A percentile compares a stretch with the other conserved stretches of the same genome.
Conservation (phyloP, 2,797 vertebrate genomes). For the Falco novaeseelandiae region DNA sequence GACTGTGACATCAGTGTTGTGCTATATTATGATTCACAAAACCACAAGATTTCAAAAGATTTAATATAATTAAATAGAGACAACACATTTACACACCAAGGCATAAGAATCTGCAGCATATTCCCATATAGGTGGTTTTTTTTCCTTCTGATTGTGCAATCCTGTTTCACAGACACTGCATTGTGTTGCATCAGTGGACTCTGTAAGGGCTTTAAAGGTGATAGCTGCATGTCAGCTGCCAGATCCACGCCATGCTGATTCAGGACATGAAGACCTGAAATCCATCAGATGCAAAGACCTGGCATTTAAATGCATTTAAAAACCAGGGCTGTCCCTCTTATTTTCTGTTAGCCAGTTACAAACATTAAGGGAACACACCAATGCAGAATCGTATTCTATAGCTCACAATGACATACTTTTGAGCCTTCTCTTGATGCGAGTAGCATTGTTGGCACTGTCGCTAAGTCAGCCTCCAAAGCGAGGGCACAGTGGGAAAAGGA, state of each 20-base stretch:
- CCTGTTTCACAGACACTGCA: background rate
- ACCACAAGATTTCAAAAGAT: background rate
- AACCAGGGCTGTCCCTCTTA: background rate
- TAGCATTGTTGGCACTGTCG: background rate
- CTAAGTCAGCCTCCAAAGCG: background rate
- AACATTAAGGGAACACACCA: background rate
- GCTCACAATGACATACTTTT: background rate
- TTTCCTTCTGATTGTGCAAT: background rate
- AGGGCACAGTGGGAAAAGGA: background rate
- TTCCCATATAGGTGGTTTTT: background rate
- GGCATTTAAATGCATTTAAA: background rate
- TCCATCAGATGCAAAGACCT: background rate
- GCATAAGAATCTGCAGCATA: background rate
- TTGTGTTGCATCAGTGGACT: background rate
- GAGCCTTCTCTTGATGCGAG: background rate
- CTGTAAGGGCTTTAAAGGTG: background rate
- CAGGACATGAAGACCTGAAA: background rate
- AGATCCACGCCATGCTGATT: background rate
- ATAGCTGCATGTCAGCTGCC: background rate
- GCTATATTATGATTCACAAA: background rate
- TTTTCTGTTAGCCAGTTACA: background rate
- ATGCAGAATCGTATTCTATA: background rate
- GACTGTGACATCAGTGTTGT: background rate
- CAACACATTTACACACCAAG: background rate
- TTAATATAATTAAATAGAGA: background rate